Base-by-base conservation (phyloP, 2,888 invertebrate genomes). In the Lepidochitona cinerea region DNA sequence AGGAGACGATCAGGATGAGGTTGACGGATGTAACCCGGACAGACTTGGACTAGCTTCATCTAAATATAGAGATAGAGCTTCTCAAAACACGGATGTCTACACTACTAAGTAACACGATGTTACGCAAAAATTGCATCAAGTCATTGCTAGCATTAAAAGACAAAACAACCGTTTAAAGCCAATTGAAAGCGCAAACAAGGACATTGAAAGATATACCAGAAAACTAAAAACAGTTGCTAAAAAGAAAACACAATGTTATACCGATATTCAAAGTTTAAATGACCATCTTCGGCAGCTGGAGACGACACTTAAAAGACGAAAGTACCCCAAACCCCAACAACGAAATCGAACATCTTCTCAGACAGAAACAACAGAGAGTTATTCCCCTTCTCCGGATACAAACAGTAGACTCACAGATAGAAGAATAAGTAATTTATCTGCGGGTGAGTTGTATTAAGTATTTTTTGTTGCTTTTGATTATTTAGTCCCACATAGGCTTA, bases 11-110 rank as follows among this genome's bases (percentile, higher is more conserved):
- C n/a, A n/a, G n/a, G 32, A 64, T 32, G 59, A 59, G 14, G 37
- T 37, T 18, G 37, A 59, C 32, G 64, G 49, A 4, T 37, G 64
- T 26, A 54, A 32, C 14, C 36, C 54, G 12, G 54, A 70, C 18
- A 18, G 70, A 32, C 26, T 35, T 18, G 33, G 74, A 12, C 53
- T 35, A 1, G 70, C 74, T 1, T 52, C 64, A 14, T 66, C 66
- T 26, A 65, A 71, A 32, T 71, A 74, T 41, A 65, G 41, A 12
- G 29, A 71, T 1, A 18, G 71, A 36, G 52, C 66, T 3, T 52
- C 29, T 32, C 66, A 35, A 33, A 67, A 72, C 33, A 33, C 53
- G n/a, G 26, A 23, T 9, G 18, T 41, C 2, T 37, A 71, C 59
- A 18, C 26, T 1, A 35, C 66, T 4, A 74, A 71, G 53, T 49